Base-by-base conservation (phyloP, 1,140 invertebrate genomes). In the Bombus cullumanus region DNA sequence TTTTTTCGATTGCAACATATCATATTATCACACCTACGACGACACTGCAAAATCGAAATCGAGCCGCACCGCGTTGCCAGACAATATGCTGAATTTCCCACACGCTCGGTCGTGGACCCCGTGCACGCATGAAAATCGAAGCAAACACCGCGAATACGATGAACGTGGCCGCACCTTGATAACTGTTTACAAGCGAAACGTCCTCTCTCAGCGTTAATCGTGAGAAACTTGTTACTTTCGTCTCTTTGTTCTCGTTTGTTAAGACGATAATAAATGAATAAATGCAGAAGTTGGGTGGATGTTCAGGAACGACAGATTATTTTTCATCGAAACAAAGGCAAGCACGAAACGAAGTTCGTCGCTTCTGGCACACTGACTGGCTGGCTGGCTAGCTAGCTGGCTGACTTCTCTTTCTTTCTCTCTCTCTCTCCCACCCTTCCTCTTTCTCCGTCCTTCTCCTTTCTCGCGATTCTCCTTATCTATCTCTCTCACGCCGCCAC, bases 301-400 rank as follows among this genome's bases (percentile, higher is more conserved):
- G 62, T 81, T 75, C 47, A 81, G 43, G 71, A 81, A 74, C 83
- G 83, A 81, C 39, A 66, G 5, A 69, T 71, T 66, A 62, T 34
- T 53, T 69, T 37, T 78, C 75, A 85, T 78, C 64, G 72, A 82
- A 68, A 91, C 83, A 90, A 89, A 92, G 89, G 72, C 69, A 62
- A 86, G 59, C 85, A 71, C 88, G 69, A 88, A 71, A 86, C 87
- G 84, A 83, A 91, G 83, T 90, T 89, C 86, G 85, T 88, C 83
- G 90, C 89, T 86, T 88, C 90, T 91, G 88, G 83, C 87, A 87
- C 87, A 89, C 92, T 89, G 86, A 90, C 90, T 90, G 87, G 86
- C 83, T 85, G 76, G 85, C 74, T 86, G 64, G 75, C 57, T 73
- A 47, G 57, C 41, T 75, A 83, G 87, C 89, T 86, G 64, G 75